Evolutionary conservation across 2,888 invertebrate species (phyloP).

Genomic region (Smittia aterrima): DNA sequence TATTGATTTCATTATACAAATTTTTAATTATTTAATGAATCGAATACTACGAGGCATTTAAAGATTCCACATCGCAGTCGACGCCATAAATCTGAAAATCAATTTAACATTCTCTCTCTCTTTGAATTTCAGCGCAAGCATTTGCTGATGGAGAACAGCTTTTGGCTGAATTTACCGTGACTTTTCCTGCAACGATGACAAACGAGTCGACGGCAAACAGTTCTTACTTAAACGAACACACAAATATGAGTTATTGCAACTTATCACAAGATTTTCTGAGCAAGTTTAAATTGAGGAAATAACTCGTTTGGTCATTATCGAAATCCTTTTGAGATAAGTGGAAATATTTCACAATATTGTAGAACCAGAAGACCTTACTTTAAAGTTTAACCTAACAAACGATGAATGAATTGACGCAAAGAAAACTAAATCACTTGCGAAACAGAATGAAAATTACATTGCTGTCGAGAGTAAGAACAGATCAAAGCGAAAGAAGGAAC

Average conservation of each 20-base stretch:
- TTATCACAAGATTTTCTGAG: constrained; percentile 26
- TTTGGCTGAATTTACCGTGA: constrained; percentile 32
- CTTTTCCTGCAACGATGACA: constrained; percentile 33
- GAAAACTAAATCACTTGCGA: constrained; percentile 13
- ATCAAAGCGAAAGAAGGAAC: background rate
- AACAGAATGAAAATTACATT: background rate
- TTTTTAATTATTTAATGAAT: constrained; percentile 38
- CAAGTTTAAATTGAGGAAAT: too few species aligned
- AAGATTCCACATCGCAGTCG: constrained; percentile 7
- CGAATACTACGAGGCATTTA: constrained; percentile 33
- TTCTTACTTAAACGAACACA: background rate
- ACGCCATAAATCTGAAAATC: constrained; percentile 35
- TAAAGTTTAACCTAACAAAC: too few species aligned
- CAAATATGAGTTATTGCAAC: constrained; percentile 25
- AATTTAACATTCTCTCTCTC: background rate
- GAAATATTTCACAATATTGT: too few species aligned
- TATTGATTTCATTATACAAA: constrained; percentile 31
- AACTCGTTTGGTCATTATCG: too few species aligned
- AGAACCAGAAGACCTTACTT: background rate
- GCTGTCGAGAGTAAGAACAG: background rate
- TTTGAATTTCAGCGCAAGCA: background rate
- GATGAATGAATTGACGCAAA: background rate
- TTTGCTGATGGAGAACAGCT: background rate
- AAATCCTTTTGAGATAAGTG: too few species aligned
- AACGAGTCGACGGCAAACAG: constrained; percentile 22